Evolutionary conservation across 1,140 invertebrate species (phyloP), one percentile per base, ranked within the genome.

Genomic region (Acromyrmex charruanus): DNA sequence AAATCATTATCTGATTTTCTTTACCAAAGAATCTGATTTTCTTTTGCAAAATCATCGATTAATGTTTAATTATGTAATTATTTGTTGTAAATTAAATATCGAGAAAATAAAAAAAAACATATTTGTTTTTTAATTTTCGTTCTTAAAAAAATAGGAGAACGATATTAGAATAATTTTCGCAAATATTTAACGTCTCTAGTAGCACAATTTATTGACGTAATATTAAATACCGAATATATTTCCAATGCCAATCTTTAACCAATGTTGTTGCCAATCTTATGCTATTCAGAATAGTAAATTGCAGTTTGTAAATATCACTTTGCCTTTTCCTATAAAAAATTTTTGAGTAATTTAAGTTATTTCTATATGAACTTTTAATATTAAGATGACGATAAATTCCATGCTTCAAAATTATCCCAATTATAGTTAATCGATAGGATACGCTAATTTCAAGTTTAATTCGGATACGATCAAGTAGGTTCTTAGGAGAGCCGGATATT

Each of bases 391-490:
- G n/a, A 44, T 69, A 69, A 69, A 55, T 31, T n/a, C 4, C 16
- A n/a, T 72, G 18, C 10, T 18, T 14, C 3, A 21, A 53, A 31
- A 53, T 53, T 21, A 77, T 59, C 2, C 25, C 63, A 66, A 53
- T 80, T 69, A 55, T 31, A 14, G 18, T 71, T 55, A 81, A 81
- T 71, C 18, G 39, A 35, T 81, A 31, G 16, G 49, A 71, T 69
- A 81, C n/a, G n/a, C 14, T 71, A 81, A 69, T 39, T 10, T n/a
- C 31, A 7, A 53, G 39, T 31, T 53, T 14, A n/a, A 55, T 35
- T 65, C 25, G 51, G 9, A 59, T 77, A 59, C 55, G 77, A 66
- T 53, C 77, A 44, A 80, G n/a, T 28, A 44, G 74, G 0, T 39
- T 53, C n/a, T 14, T 31, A 35, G 6, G 4, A 31, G 31, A 69